These are phyloP conservation scores for Oncopodura yosiiana DNA, from an alignment of 1,140 invertebrate genomes.

Conservation along the genomic window DNA sequence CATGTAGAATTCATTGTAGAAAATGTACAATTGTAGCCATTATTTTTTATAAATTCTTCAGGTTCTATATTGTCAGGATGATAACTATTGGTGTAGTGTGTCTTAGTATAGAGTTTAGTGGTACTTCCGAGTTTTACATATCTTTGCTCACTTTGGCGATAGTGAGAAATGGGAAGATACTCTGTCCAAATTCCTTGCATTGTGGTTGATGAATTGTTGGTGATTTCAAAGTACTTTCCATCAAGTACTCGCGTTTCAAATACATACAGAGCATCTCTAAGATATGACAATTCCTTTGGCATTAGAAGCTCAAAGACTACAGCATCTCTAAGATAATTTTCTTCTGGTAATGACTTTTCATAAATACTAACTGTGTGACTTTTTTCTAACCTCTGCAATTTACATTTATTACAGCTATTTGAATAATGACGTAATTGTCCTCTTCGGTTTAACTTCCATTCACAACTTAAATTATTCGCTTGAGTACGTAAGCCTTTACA, in stretches of 20 bases:
- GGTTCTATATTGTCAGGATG: not conserved
- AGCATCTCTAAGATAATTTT: not conserved
- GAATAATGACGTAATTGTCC: constrained; percentile 5
- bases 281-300: not conserved
- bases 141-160: too few relatives aligned
- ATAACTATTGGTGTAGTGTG: constrained; percentile 5
- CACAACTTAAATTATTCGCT: not conserved
- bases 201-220: too few relatives aligned
- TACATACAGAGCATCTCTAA: not conserved
- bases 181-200: too few relatives aligned
- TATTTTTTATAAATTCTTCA: not conserved
- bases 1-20: too few relatives aligned
- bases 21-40: not conserved
- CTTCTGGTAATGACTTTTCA: not conserved
- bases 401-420: not conserved
- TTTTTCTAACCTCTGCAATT: not conserved
- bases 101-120: not conserved
- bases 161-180: too few relatives aligned
- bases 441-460: too few relatives aligned
- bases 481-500: not conserved
- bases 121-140: constrained; percentile 2
- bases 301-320: not conserved
- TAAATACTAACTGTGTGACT: not conserved
- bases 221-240: too few relatives aligned
- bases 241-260: not conserved